Base-by-base conservation (phyloP, 2,888 invertebrate genomes). In the Tetramorium bicarinatum region DNA sequence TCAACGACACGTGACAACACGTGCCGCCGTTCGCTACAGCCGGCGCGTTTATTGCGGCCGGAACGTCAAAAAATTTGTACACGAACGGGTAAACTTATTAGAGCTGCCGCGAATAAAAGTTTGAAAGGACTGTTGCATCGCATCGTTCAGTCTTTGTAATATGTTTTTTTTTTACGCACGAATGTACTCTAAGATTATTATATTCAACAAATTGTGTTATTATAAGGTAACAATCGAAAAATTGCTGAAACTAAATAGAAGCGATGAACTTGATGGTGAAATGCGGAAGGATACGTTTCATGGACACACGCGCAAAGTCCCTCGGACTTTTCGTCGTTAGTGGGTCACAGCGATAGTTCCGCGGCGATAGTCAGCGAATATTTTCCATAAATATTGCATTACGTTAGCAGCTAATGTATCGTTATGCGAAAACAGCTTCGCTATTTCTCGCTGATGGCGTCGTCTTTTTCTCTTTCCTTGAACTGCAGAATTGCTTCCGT, bases 1-100 rank as follows among this genome's bases (percentile, higher is more conserved):
- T 91, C 92, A 89, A 89, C 88, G 93, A 87, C 94, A 94, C 94
- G 94, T 93, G 94, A 91, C 92, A 93, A 91, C 94, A 92, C 94
- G 94, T 94, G 94, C 77, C 89, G 82, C 62, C 82, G 86, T 86
- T 84, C 64, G 79, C 69, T 44, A 49, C 13, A 34, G 83, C 49
- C 49, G 15, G 18, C 83, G 89, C 82, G 79, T 87, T 89, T 87
- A 71, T 79, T 79, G 79, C 56, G 44, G 21, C 21, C 21, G 56
- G 85, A 25, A 86, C 84, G 84, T 85, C 74, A 79, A 44, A 66
- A 76, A 69, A 82, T 83, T 61, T 41, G 62, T 66, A 49, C 44
- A 69, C 66, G 38, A 83, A 56, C 49, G 13, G 61, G 69, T 79
- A 79, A 80, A 79, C 69, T 21, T 69, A 71, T 71, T 71, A 66